Conservation (phyloP, 2,888 invertebrate species). For the Glyphotaelius pellucidus region DNA sequence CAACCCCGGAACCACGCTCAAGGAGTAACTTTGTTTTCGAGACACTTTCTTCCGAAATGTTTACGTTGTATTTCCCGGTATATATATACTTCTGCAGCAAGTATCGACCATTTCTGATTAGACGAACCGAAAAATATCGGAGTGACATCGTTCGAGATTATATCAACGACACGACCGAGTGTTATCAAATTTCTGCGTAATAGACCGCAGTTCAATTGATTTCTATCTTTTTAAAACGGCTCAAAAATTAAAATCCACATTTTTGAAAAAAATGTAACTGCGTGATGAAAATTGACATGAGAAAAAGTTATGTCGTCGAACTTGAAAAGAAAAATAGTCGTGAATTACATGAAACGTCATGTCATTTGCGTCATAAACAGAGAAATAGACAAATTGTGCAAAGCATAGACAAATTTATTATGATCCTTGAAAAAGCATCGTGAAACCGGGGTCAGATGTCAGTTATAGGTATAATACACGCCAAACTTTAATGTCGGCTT, state of each 20-base stretch:
- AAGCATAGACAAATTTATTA: neutral
- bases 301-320: constrained; percentile 2
- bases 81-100: constrained; percentile 71
- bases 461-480: too few relatives aligned
- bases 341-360: neutral
- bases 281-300: neutral
- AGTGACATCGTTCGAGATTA: constrained; percentile 74
- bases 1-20: constrained; percentile 51
- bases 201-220: neutral
- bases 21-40: constrained; percentile 28
- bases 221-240: neutral
- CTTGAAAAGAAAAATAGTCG: neutral
- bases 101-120: constrained; percentile 79
- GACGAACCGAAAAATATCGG: constrained; percentile 76
- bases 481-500: too few relatives aligned
- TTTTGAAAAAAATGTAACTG: neutral
- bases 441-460: neutral
- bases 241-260: neutral
- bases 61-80: constrained; percentile 76
- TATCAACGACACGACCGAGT: neutral
- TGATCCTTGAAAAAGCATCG: neutral
- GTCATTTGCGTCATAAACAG: constrained; percentile 2
- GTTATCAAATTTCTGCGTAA: neutral
- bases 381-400: neutral
- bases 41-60: constrained; percentile 68